Base-by-base conservation (phyloP, 2,797 vertebrate genomes). In the Bradypodion pumilum region DNA sequence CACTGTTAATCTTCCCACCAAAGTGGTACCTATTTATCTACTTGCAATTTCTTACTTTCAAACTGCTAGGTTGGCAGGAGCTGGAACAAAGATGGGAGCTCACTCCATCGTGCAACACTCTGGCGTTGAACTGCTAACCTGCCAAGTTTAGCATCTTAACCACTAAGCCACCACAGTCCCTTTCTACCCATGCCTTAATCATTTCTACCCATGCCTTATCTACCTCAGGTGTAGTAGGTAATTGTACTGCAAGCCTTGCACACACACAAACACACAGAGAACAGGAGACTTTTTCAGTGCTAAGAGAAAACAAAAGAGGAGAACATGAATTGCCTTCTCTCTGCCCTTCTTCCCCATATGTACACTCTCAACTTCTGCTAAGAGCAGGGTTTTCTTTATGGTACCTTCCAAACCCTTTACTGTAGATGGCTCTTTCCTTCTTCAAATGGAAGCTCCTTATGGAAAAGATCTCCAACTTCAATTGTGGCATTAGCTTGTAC, bases 321-420 rank as follows among this genome's bases (percentile, higher is more conserved):
- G n/a, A 59, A 4, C 37, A 12, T 29, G 40, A 35, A 44, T 27
- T 2, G 7, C 2, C n/a, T 3, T 42, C 80, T 63, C 65, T 74
- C 8, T n/a, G 2, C 42, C 35, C 40, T 35, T 21, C 6, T 0
- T 3, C 16, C 29, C 21, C 42, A 40, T 29, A 63, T 15, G 29
- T 44, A 2, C 27, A 32, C 7, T 1, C 2, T 5, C 27, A 12
- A 56, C 2, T 21, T 65, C 29, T 65, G n/a, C 13, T 49, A 78
- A 68, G 0, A 35, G 12, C 25, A 37, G 4, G 2, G 29, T 74
- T 4, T 2, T 9, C 2, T 37, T 74, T 16, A 5, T 23, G 0
- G 13, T 40, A 84, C 84, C 86, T 12, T 1, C 12, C 62, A 72
- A 46, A 82, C 74, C 73, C 85, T 52, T 72, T 37, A 78, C 76